Base-by-base conservation (phyloP, 1,140 invertebrate genomes). In the Diorhabda elongata region DNA sequence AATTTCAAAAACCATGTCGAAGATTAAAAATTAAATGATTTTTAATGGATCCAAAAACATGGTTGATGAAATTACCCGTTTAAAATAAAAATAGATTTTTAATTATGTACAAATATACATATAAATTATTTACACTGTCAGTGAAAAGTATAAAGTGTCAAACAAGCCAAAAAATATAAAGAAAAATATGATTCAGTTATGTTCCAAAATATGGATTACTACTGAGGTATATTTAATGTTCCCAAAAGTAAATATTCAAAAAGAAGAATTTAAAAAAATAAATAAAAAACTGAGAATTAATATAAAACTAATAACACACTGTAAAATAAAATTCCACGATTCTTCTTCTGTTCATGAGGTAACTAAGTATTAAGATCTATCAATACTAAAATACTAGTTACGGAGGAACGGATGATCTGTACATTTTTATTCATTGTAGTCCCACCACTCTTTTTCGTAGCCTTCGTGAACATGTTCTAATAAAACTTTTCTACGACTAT, bases 391-490 rank as follows among this genome's bases (percentile, higher is more conserved):
- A 72, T 69, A 64, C 69, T 72, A 69, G 52, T 72, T 74, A 68
- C 67, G 52, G 69, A 26, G 26, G 26, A 72, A 74, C 69, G 68
- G 61, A 68, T 57, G 11, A 44, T 63, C 66, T 58, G 47, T 26
- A 60, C 42, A 52, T 6, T n/a, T 58, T 58, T 90, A 92, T 87
- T 93, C 91, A 83, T 89, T 93, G 80, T 96, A 96, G 73, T 96
- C 94, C 97, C 97, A 99, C 89, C 94, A 94, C 77, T 98, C 96
- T 84, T 96, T 97, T 81, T 98, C 97, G 82, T 98, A 98, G 64
- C 97, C 97, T 87, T 99, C 97, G 80, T 98, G 92, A 42, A 99
- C 97, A 82, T 99, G 97, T 81, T 97, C 94, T 71, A 98, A 84
- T 67, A 99, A 84, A 70, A 97, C 95, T 84, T 95, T 95, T 74